Conservation (phyloP, 2,888 invertebrate species). For the Acholoe squamosa region DNA sequence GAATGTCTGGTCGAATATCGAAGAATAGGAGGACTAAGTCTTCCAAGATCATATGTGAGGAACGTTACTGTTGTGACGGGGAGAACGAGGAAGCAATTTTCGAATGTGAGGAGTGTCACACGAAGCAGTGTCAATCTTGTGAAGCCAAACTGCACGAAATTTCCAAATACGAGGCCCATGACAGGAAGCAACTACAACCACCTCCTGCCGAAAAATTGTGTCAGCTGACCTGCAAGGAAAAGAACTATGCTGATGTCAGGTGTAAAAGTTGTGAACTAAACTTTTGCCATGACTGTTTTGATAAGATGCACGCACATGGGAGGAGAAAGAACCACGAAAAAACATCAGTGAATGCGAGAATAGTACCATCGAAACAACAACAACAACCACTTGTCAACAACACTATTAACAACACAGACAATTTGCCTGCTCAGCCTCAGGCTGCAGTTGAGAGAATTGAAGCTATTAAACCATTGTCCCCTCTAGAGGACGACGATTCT, state of each 20-base stretch:
- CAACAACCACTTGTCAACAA: conserved; percentile 57
- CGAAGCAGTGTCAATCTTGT: conserved; percentile 81
- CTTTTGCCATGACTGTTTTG: conserved; percentile 81
- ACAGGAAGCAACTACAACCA: conserved; percentile 74
- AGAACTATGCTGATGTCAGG: conserved; percentile 81
- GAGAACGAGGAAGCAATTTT: conserved; percentile 78
- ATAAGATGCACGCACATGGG: conserved; percentile 71
- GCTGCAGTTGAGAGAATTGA: conserved; percentile 5
- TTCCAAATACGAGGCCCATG: conserved; percentile 78
- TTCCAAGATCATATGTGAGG: conserved; percentile 78
- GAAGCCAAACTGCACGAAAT: conserved; percentile 79
- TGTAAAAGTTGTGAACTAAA: conserved; percentile 80
- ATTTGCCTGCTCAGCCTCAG: neutral
- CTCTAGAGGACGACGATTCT: conserved; percentile 74
- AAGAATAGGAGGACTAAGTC: conserved; percentile 73
- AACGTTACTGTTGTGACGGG: conserved; percentile 78
- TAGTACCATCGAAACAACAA: neutral
- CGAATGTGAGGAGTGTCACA: conserved; percentile 81
- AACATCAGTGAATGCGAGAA: neutral
- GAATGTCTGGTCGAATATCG: conserved; percentile 51
- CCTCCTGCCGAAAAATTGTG: conserved; percentile 79
- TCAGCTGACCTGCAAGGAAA: conserved; percentile 77
- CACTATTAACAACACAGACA: conserved; percentile 70
- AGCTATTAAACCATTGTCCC: conserved; percentile 74
- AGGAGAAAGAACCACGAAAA: conserved; percentile 35